These are phyloP conservation scores for Carduelis carduelis DNA, from an alignment of 2,797 vertebrate species.

Conservation along the genomic window DNA sequence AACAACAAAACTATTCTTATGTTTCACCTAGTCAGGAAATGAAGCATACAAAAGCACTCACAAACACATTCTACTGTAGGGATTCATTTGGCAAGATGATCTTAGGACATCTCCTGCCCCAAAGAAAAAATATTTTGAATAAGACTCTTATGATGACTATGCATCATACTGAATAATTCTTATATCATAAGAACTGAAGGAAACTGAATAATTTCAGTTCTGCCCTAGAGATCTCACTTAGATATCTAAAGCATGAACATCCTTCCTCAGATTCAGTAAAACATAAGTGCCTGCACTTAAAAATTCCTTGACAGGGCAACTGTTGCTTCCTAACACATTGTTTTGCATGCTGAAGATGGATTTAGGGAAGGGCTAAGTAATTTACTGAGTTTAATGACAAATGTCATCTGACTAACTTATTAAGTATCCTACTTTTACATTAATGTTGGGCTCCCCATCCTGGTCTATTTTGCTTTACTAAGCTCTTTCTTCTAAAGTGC, in stretches of 20 bases:
- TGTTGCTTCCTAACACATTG: neutral
- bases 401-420: neutral
- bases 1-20: neutral
- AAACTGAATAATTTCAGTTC: neutral
- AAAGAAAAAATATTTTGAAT: neutral
- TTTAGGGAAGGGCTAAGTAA: neutral
- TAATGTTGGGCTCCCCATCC: neutral
- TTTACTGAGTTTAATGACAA: neutral
- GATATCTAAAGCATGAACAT: neutral
- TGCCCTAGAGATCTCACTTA: neutral
- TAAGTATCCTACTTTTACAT: neutral
- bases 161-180: neutral
- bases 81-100: neutral
- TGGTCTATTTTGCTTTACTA: neutral
- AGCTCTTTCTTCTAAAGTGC: neutral
- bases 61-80: neutral
- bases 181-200: neutral
- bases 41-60: neutral
- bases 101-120: neutral
- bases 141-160: fast-evolving
- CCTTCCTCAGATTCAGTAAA: neutral
- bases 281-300: neutral
- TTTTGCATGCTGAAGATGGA: neutral
- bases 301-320: neutral
- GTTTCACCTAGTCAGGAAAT: neutral